phyloP scores from a whole-genome alignment of 2,113 vertebrate genomes.

The Sminthopsis crassicaudata region DNA sequence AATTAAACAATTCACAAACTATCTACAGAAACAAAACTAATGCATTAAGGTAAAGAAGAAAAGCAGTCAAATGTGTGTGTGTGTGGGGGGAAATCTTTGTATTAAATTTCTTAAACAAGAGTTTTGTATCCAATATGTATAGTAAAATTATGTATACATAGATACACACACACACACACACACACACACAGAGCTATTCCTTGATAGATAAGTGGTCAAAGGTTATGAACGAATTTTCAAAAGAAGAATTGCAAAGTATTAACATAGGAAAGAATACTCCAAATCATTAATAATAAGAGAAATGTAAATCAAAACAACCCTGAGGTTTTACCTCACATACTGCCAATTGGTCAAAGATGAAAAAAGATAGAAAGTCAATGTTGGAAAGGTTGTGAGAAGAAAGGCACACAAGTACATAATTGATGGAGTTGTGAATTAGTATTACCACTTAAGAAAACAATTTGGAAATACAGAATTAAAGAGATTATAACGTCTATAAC shows the following conservation, averaged over 20 bases:
- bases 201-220: background rate
- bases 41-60: background rate
- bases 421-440: too few species aligned
- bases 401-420: too few species aligned
- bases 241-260: background rate
- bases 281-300: background rate
- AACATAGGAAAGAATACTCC: background rate
- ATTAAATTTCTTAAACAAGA: background rate
- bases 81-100: background rate
- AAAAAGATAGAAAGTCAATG: too few species aligned
- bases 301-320: background rate
- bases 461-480: too few species aligned
- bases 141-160: background rate
- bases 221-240: background rate
- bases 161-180: background rate
- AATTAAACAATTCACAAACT: background rate
- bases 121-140: background rate
- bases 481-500: too few species aligned
- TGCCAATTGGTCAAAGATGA: too few species aligned
- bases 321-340: too few species aligned
- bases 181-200: background rate
- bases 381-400: too few species aligned
- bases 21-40: background rate
- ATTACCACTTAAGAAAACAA: too few species aligned
- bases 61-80: background rate